Base-by-base conservation (phyloP, 1,140 invertebrate genomes). In the Physella acuta region DNA sequence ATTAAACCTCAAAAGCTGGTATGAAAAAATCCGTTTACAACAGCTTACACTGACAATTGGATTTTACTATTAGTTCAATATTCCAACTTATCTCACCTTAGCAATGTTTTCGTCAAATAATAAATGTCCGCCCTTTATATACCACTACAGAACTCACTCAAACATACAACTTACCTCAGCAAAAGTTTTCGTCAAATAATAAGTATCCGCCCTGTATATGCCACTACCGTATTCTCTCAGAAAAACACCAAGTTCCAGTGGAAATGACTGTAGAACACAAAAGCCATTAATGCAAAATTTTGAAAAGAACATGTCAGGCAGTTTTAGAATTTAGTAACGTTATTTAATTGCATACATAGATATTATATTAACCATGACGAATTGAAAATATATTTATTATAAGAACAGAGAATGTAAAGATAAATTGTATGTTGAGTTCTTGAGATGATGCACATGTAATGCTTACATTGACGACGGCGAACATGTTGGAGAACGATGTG, bases 191-290 rank as follows among this genome's bases (percentile, higher is more conserved):
- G 92, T 91, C 17, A 98, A 82, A 85, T 97, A 98, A 82, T 98
- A 98, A 0, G 95, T 90, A 76, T 96, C 94, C 0, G 92, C 92
- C 51, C 95, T 87, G 79, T 98, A 98, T 88, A 98, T 92, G 31
- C 94, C 94, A 77, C 93, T 94, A 63, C 90, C 89, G 80, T 97
- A 91, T 85, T 98, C 95, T 31, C 94, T 86, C 71, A 97, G 87
- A 83, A 98, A 97, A 62, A 98, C 90, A 0, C 94, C 93, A 16
- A 97, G 84, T 84, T 98, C 95, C 0, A 90, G 87, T 78, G 93
- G 95, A 81, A 98, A 97, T 0, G 94, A 92, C 95, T 97, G 79
- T 30, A 87, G 85, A 34, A 34, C 4, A 14, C n/a, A n/a, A n/a
- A n/a, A 16, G 53, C 14, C 26, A 20, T 56, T 26, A 56, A 26